Evolutionary conservation across 2,888 invertebrate species (phyloP), one percentile per base, ranked within the genome.

Genomic region (Clitarchus hookeri): DNA sequence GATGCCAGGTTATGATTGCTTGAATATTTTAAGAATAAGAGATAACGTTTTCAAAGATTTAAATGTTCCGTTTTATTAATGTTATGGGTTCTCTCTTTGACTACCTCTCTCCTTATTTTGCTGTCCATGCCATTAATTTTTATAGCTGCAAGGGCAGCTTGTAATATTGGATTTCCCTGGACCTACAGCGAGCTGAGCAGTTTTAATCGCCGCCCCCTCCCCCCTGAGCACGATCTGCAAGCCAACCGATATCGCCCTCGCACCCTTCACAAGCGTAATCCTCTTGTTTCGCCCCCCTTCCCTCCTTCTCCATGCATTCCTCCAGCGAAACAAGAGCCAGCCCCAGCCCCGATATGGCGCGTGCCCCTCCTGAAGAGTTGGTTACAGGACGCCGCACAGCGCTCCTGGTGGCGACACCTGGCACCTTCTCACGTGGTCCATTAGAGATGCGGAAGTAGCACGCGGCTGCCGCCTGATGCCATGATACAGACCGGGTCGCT

Each of bases 341-440:
- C n/a, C n/a, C 48, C 65, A 16, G 65, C 0, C 65, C 19, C 65
- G n/a, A 23, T n/a, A 23, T 65, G n/a, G 65, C 65, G 65, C 6
- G 65, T 19, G 65, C 8, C 65, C 8, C 65, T 23, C 65, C n/a
- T 19, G 65, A 65, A 65, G 65, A 65, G 23, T 65, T n/a, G 23
- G 65, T n/a, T 65, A n/a, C 65, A 65, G 65, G 8, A 19, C 65
- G 65, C 65, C 65, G 6, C 11, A 65, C 65, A 65, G 65, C 65
- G 65, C 65, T 65, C n/a, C 65, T 65, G 65, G 65, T 65, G n/a
- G 65, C 65, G 8, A n/a, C 65, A 65, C 65, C 65, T 65, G 65
- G 23, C 19, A 23, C 65, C 65, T 65, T 65, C 65, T n/a, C 65
- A 65, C 65, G 65, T n/a, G 65, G 65, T 65, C 65, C 65, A 65